These are phyloP conservation scores for Neopipo cinnamomea DNA, from an alignment of 2,113 vertebrate species.

Conservation along the genomic window DNA sequence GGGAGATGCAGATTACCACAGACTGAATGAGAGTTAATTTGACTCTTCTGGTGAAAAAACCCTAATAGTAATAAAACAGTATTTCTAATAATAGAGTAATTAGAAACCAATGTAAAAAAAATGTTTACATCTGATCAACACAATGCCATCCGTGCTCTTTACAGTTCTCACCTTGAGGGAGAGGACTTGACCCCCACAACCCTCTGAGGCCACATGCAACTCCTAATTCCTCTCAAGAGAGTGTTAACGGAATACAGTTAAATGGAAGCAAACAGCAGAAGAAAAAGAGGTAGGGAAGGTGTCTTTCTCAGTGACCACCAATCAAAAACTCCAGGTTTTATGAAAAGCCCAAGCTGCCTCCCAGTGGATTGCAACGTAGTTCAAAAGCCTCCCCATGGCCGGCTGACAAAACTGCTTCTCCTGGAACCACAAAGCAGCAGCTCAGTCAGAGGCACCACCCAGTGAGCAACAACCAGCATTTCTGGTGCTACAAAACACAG, in stretches of 20 bases:
- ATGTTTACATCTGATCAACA: neutral
- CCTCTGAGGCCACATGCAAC: neutral
- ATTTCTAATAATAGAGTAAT: neutral
- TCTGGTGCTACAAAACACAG: neutral
- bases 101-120: neutral
- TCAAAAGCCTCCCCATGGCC: rapidly evolving
- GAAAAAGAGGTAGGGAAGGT: neutral
- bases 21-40: neutral
- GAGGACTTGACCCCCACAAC: neutral
- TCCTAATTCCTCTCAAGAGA: neutral
- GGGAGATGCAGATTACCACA: neutral
- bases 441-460: neutral
- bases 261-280: neutral
- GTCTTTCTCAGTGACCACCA: neutral
- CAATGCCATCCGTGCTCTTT: neutral
- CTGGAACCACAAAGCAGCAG: neutral
- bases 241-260: neutral
- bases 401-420: neutral
- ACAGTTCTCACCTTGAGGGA: neutral
- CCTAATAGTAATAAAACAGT: neutral
- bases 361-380: rapidly evolving
- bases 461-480: rapidly evolving
- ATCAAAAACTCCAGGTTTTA: neutral
- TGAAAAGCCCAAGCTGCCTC: neutral
- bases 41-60: neutral